Evolutionary conservation across 1,140 invertebrate genomes (phyloP).

Genomic region (Holotrichia oblita): DNA sequence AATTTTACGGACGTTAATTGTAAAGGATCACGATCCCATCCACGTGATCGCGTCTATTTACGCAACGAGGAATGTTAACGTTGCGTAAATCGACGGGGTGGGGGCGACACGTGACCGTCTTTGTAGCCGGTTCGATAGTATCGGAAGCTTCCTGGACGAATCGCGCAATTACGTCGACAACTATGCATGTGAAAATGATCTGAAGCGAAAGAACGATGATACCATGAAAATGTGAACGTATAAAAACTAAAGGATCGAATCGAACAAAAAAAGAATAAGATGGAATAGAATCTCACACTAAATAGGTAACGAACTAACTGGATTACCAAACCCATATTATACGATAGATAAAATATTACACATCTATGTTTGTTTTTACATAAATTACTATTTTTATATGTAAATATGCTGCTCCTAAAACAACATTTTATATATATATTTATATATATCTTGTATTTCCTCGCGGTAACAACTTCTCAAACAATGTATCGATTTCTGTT

Average conservation of each 20-base stretch:
- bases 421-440: not conserved
- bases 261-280: not conserved
- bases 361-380: constrained; percentile 15
- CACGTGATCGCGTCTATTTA: too few species aligned
- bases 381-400: constrained; percentile 31
- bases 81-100: too few species aligned
- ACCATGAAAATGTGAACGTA: constrained; percentile 20
- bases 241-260: not conserved
- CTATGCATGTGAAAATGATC: constrained; percentile 1
- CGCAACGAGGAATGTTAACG: too few species aligned
- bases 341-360: constrained; percentile 11
- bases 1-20: too few species aligned
- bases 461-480: constrained; percentile 25
- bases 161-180: not conserved
- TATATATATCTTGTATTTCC: not conserved
- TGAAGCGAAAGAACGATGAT: not conserved
- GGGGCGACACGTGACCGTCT: too few species aligned
- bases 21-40: too few species aligned
- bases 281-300: constrained; percentile 6
- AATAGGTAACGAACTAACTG: not conserved
- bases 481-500: not conserved
- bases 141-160: not conserved
- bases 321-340: constrained; percentile 19
- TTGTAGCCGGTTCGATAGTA: too few species aligned
- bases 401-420: constrained; percentile 25